Evolutionary conservation across 2,888 invertebrate genomes (phyloP), one percentile per base, ranked within the genome.

Genomic region (Ectemnius continuus): DNA sequence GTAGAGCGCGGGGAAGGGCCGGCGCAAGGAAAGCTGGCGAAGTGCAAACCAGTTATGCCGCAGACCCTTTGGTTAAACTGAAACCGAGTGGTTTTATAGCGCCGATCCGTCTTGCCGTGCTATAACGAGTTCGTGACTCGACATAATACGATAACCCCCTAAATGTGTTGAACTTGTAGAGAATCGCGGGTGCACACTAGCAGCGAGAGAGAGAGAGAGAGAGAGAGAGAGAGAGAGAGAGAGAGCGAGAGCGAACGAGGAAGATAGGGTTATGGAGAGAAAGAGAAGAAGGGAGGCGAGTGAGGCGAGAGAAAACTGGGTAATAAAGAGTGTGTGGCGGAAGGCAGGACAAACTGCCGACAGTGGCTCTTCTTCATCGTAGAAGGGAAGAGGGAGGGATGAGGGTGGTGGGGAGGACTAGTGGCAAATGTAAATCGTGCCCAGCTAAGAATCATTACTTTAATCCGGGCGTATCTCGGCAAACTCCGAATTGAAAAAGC

Each of bases 51-150:
- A 88, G 89, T 89, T 88, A 86, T 78, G 77, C 73, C 70, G 75
- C 73, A 81, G 81, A 79, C 83, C 75, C 82, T 80, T 83, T 76
- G 85, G 85, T 84, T 84, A 83, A 85, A 87, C 82, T 80, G 81
- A 80, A 85, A 86, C 84, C 86, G 80, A 86, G 88, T 85, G 84
- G 84, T 86, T 88, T 89, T 88, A 88, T 89, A 85, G 87, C 86
- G 79, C 78, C 90, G 87, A 90, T 90, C 84, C 83, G 88, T 90
- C 88, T 90, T 86, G 85, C 84, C 85, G 85, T 82, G 85, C 82
- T 86, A 87, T 87, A 90, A 90, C 89, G 90, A 89, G 90, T 90
- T 90, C 90, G 90, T 90, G 90, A 90, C 90, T 89, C 86, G 86
- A 88, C 90, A 90, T 90, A 90, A 90, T 90, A 88, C 86, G 85